Conservation (phyloP, 2,888 invertebrate genomes). For the Neoaliturus tenellus region DNA sequence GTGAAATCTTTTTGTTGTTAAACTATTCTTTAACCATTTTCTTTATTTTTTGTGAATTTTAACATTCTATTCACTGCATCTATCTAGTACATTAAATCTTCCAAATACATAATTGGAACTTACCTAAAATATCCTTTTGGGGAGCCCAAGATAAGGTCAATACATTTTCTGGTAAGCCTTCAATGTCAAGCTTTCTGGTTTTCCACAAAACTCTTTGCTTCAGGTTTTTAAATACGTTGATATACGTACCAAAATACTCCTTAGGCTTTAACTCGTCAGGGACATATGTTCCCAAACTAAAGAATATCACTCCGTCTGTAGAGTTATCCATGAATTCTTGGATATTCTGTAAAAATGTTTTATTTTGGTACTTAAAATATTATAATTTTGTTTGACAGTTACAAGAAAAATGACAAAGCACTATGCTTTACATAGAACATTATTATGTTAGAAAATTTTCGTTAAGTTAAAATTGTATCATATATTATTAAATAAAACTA, state of each 20-base stretch:
- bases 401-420: too few relatives aligned
- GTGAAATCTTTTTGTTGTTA: too few relatives aligned
- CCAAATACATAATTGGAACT: too few relatives aligned
- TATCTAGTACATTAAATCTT: background rate
- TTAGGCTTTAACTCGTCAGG: slow-evolving; percentile 43
- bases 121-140: slow-evolving; percentile 58
- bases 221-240: slow-evolving; percentile 50
- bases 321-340: slow-evolving; percentile 55
- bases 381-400: too few relatives aligned
- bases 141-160: slow-evolving; percentile 59
- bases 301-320: slow-evolving; percentile 57
- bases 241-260: slow-evolving; percentile 39
- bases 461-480: background rate
- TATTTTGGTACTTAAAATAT: background rate
- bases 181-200: slow-evolving; percentile 43
- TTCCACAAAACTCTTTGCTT: slow-evolving; percentile 58
- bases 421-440: background rate
- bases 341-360: slow-evolving; percentile 59
- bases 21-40: too few relatives aligned
- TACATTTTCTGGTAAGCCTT: slow-evolving; percentile 56
- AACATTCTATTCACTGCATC: background rate
- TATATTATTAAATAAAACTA: too few relatives aligned
- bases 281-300: slow-evolving; percentile 57
- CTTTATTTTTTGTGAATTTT: too few relatives aligned
- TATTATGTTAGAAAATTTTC: background rate